Evolutionary conservation across 2,888 invertebrate species (phyloP).

Genomic region (Tenthredo amoena): DNA sequence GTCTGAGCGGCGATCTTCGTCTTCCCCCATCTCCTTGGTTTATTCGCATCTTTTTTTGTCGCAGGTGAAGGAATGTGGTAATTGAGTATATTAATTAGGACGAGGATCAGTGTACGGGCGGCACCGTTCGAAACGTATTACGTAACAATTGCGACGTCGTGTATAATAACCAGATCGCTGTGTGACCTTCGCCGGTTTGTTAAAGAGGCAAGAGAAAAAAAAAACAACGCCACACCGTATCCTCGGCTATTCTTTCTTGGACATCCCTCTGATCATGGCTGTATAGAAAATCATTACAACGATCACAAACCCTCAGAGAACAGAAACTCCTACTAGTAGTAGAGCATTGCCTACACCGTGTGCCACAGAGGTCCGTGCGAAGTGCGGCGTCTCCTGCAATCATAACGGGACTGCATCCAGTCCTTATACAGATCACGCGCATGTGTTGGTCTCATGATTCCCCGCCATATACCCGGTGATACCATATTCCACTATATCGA

Average conservation of each 20-base stretch:
- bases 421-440: slow-evolving; percentile 62
- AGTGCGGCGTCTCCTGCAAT: slow-evolving; percentile 68
- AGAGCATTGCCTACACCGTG: slow-evolving; percentile 15
- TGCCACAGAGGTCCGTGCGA: slow-evolving; percentile 39
- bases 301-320: not conserved
- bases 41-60: slow-evolving; percentile 17
- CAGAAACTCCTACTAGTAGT: not conserved
- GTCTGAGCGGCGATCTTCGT: slow-evolving; percentile 13
- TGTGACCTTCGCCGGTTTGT: slow-evolving; percentile 16
- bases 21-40: not conserved
- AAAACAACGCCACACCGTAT: not conserved
- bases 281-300: slow-evolving; percentile 13
- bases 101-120: slow-evolving; percentile 9
- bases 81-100: slow-evolving; percentile 35
- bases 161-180: slow-evolving; percentile 25
- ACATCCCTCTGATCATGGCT: not conserved
- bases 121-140: slow-evolving; percentile 33
- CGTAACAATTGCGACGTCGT: slow-evolving; percentile 22
- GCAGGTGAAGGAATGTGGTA: slow-evolving; percentile 27
- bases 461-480: slow-evolving; percentile 39
- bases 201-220: not conserved
- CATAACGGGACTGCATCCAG: slow-evolving; percentile 75
- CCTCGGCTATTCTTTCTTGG: not conserved
- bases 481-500: not conserved
- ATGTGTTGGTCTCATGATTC: slow-evolving; percentile 51